Conservation (phyloP, 2,888 invertebrate species). For the Blastobasis adustella region DNA sequence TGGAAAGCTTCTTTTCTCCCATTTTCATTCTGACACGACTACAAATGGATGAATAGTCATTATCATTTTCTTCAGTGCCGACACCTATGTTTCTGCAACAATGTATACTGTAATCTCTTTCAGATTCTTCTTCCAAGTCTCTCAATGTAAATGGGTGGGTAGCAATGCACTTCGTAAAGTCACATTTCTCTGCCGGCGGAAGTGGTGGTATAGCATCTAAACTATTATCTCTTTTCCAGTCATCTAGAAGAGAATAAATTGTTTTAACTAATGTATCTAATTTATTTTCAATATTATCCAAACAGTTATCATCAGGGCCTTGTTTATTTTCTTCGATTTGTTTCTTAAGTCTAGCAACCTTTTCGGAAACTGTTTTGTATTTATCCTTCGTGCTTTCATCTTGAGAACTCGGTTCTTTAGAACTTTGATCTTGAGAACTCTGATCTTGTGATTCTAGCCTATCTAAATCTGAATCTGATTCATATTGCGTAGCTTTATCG, state of each 20-base stretch:
- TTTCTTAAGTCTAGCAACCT: constrained; percentile 22
- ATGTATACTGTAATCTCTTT: no score
- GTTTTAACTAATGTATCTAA: constrained; percentile 38
- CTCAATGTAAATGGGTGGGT: neutral
- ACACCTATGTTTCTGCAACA: no score
- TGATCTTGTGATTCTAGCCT: no score
- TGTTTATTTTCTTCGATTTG: constrained; percentile 15
- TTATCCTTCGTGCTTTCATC: constrained; percentile 20
- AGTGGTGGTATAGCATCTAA: neutral
- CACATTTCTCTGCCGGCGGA: neutral
- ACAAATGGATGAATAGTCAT: no score
- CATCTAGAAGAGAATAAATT: constrained; percentile 36
- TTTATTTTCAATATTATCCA: constrained; percentile 40
- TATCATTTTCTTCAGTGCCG: no score
- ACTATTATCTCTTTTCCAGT: constrained; percentile 27
- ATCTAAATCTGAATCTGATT: neutral
- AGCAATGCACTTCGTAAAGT: neutral
- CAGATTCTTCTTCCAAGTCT: no score
- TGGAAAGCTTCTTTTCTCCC: no score
- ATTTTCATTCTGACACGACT: no score
- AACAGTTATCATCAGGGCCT: constrained; percentile 18
- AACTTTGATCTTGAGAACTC: no score
- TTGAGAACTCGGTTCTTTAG: neutral
- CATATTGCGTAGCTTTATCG: neutral
- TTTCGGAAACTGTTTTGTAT: constrained; percentile 17